Base-by-base conservation (phyloP, 2,113 vertebrate genomes). In the Channa argus region DNA sequence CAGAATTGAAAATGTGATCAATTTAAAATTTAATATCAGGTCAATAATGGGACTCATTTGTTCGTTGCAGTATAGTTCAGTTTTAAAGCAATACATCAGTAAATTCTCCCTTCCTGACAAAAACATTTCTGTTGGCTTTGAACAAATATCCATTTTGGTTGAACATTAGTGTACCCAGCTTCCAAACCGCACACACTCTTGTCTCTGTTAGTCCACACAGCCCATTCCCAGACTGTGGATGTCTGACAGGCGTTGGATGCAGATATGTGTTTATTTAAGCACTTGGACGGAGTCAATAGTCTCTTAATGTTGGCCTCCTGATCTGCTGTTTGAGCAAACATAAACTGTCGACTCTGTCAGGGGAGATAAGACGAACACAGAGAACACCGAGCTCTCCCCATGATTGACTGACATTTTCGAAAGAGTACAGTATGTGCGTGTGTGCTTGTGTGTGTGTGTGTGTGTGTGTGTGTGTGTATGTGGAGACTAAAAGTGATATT, bases 241-340 rank as follows among this genome's bases (percentile, higher is more conserved):
- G 44, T 37, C 46, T 74, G 77, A 69, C 79, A 72, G 80, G 11
- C 73, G 38, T 4, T 1, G 58, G 78, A 86, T 84, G 72, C 73
- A 81, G 80, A 87, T 87, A 43, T 8, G 69, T 86, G 85, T 90
- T 84, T 86, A 65, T 82, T 83, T 60, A 85, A 67, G 83, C 81
- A 8, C 66, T 74, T 2, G 34, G 43, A 65, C 43, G 74, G 68
- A 86, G 84, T 85, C 80, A 46, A 54, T 62, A 51, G 63, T 77
- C 49, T 89, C 76, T 77, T 85, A 65, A 78, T 78, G 86, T 76
- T 3, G 56, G 38, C 78, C 79, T 71, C 64, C 84, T 80, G 84
- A 86, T 88, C 77, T 56, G 72, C 79, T 74, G 83, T 82, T 78
- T 88, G 86, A 88, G 80, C 83, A 87, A 88, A 83, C 82, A 74